Base-by-base conservation (phyloP, 1,140 invertebrate genomes). In the Acyrthosiphon pisum region DNA sequence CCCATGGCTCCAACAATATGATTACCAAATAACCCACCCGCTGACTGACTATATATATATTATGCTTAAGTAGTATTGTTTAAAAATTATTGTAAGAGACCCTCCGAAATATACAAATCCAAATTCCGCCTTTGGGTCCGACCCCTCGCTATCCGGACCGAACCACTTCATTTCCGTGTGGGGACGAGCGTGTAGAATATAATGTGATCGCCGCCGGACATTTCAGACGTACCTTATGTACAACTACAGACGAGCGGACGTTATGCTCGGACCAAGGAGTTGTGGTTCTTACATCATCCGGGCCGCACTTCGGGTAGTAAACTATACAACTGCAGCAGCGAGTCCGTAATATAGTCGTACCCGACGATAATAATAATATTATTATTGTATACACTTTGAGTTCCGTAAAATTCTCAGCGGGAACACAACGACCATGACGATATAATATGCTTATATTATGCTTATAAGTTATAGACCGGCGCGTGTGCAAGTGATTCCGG, bases 371-470 rank as follows among this genome's bases (percentile, higher is more conserved):
- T 46, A 50, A 53, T 53, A 53, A 53, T 53, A 53, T 22, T 53
- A 53, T 22, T 53, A 7, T 53, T 53, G 3, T 53, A 22, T 44
- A 44, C 41, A 76, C 44, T 92, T 68, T 83, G 26, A 41, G 37
- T 92, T 92, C 90, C 90, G 90, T 92, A 92, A 92, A 91, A 48
- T 48, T 92, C 90, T 37, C 90, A 44, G 46, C 90, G 68, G 90
- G 90, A 41, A 37, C 44, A 22, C 50, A 22, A 53, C 50, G 6
- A 22, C 50, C 50, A 6, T 53, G 6, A 22, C 50, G 50, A 53
- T 22, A 53, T 23, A 23, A 53, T 22, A 53, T 53, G 48, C 18
- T 50, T 20, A 53, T 23, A 53, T 22, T 22, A 53, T 53, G 48
- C 14, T 81, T 56, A 30, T 9, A 9, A 41, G 41, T 41, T 41